Evolutionary conservation across 2,113 vertebrate genomes (phyloP).

Genomic region (Sinocyclocheilus rhinocerous): DNA sequence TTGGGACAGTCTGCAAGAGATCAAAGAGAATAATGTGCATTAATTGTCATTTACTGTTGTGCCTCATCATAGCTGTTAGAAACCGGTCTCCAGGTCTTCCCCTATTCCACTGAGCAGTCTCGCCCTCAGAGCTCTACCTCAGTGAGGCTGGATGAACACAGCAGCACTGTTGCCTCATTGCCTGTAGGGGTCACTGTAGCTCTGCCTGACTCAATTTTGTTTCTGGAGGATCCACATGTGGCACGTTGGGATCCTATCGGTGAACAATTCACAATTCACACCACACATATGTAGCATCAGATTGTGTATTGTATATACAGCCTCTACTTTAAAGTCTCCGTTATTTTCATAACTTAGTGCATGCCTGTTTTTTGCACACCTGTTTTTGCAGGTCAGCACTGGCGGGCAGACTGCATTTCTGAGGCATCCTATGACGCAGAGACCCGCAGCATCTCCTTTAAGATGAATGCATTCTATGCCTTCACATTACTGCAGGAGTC

Average conservation of each 20-base stretch:
- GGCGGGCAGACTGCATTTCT: slow-evolving; percentile 82
- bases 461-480: slow-evolving; percentile 74
- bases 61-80: slow-evolving; percentile 70
- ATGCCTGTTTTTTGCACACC: neutral
- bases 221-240: slow-evolving; percentile 81
- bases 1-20: neutral
- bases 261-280: slow-evolving; percentile 53
- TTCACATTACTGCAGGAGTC: slow-evolving; percentile 83
- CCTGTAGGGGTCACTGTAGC: slow-evolving; percentile 74
- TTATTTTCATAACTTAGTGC: neutral
- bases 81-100: slow-evolving; percentile 74
- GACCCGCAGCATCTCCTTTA: slow-evolving; percentile 75
- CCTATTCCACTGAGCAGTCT: slow-evolving; percentile 67
- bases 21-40: neutral
- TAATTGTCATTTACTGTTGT: neutral
- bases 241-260: slow-evolving; percentile 84
- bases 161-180: slow-evolving; percentile 17
- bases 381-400: slow-evolving; percentile 73
- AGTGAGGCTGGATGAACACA: slow-evolving; percentile 53
- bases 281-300: neutral
- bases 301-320: neutral
- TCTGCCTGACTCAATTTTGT: slow-evolving; percentile 73
- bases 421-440: slow-evolving; percentile 59
- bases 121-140: slow-evolving; percentile 40
- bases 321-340: neutral